A percentile compares a stretch with the other conserved stretches of the same genome.
Evolutionary conservation across 2,113 vertebrate species (phyloP).

Genomic region (Burhinus bistriatus): DNA sequence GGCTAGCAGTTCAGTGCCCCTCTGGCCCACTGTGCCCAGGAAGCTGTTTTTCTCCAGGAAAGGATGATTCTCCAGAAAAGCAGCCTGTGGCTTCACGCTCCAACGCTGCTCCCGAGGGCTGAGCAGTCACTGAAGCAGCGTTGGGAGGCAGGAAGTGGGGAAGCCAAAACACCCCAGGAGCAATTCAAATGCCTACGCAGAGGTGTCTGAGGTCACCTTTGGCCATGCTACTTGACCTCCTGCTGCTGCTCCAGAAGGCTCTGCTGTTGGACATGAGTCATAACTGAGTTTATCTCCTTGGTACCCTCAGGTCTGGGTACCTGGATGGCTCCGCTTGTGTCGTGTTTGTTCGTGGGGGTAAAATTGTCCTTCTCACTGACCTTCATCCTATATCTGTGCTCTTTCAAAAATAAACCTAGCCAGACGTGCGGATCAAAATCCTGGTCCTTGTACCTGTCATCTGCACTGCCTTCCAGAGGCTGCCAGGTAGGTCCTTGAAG

Average conservation of each 20-base stretch:
- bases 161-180: not conserved
- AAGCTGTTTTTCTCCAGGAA: not conserved
- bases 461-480: not conserved
- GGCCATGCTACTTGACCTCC: not conserved
- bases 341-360: fast-evolving
- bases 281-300: not conserved
- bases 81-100: not conserved
- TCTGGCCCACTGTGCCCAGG: not conserved
- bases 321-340: not conserved
- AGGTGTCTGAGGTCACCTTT: not conserved
- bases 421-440: not conserved
- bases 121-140: fast-evolving
- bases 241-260: not conserved
- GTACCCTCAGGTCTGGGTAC: not conserved
- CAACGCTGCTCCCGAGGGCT: not conserved
- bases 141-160: not conserved
- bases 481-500: not conserved
- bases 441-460: not conserved
- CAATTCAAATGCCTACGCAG: not conserved
- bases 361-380: not conserved
- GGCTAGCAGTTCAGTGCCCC: not conserved
- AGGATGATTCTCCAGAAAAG: not conserved
- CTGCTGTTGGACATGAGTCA: not conserved
- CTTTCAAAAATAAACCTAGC: not conserved
- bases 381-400: not conserved